Percentiles rank a stretch among this genome's conserved stretches.
These are phyloP conservation scores for Mastomys natalensis DNA, from an alignment of 2,113 vertebrate genomes.

Conservation along the genomic window DNA sequence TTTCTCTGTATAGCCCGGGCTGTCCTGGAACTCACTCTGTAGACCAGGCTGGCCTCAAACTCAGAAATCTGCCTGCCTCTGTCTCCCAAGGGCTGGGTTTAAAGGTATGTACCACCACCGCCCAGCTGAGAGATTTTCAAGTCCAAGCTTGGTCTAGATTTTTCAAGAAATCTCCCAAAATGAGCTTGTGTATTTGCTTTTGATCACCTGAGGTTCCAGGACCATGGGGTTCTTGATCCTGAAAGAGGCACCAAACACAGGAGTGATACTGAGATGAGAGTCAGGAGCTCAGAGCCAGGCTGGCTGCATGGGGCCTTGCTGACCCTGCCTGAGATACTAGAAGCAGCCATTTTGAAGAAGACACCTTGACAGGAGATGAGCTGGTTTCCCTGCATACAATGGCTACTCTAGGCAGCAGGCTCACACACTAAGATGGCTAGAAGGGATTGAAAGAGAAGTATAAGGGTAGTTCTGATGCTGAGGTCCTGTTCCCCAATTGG, in stretches of 20 bases:
- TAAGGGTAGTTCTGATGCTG: too few species aligned
- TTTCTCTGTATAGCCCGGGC: too few species aligned
- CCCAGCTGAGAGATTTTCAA: conserved; percentile 49
- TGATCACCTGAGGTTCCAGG: not conserved
- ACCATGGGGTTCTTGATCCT: not conserved
- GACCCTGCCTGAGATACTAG: not conserved
- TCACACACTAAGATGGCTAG: not conserved
- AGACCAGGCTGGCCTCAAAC: too few species aligned
- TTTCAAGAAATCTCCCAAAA: not conserved
- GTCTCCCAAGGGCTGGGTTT: too few species aligned
- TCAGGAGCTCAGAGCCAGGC: not conserved
- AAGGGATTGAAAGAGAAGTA: not conserved
- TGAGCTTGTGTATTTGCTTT: not conserved
- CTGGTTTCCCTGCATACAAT: not conserved
- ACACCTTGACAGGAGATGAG: not conserved
- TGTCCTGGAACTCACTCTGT: too few species aligned
- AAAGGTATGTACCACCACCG: too few species aligned
- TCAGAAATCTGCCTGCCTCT: too few species aligned
- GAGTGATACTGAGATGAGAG: not conserved
- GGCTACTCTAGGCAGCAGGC: not conserved
- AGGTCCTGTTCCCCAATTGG: too few species aligned
- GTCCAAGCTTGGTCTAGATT: not conserved
- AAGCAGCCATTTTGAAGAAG: not conserved
- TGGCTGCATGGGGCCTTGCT: not conserved
- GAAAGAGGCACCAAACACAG: not conserved